These are phyloP conservation scores for Papilio polyxenes DNA, from an alignment of 1,140 invertebrate genomes.

Conservation along the genomic window DNA sequence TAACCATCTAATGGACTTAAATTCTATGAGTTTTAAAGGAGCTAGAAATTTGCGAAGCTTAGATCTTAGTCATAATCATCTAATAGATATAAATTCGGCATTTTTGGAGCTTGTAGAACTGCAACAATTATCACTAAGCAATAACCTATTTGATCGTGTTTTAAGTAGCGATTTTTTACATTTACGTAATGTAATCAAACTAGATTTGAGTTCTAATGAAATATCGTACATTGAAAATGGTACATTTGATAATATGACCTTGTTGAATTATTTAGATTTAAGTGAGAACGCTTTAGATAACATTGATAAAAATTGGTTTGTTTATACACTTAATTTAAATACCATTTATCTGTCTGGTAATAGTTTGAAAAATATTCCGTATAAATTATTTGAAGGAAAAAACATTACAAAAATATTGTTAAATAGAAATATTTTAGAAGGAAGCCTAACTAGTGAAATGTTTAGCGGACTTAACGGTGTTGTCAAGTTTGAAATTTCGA, in stretches of 20 bases:
- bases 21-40: slow-evolving; percentile 53
- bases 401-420: slow-evolving; percentile 53
- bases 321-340: slow-evolving; percentile 40
- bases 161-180: slow-evolving; percentile 48
- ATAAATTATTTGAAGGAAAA: slow-evolving; percentile 54
- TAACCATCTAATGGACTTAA: slow-evolving; percentile 52
- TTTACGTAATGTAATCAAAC: slow-evolving; percentile 44
- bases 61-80: slow-evolving; percentile 51
- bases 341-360: slow-evolving; percentile 56
- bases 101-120: slow-evolving; percentile 54
- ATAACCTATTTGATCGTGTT: slow-evolving; percentile 54
- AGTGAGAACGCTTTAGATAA: slow-evolving; percentile 51
- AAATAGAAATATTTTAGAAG: slow-evolving; percentile 52
- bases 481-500: slow-evolving; percentile 51
- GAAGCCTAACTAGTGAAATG: slow-evolving; percentile 49
- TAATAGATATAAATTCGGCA: slow-evolving; percentile 53
- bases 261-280: slow-evolving; percentile 50
- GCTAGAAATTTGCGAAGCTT: slow-evolving; percentile 47
- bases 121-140: slow-evolving; percentile 47
- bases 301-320: slow-evolving; percentile 52
- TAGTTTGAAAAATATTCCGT: slow-evolving; percentile 50
- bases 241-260: slow-evolving; percentile 47
- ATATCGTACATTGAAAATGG: slow-evolving; percentile 49
- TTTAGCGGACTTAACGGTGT: slow-evolving; percentile 57
- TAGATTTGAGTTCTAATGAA: slow-evolving; percentile 55